Evolutionary conservation across 1,140 invertebrate genomes (phyloP), one percentile per base, ranked within the genome.

Genomic region (Polyergus mexicanus): DNA sequence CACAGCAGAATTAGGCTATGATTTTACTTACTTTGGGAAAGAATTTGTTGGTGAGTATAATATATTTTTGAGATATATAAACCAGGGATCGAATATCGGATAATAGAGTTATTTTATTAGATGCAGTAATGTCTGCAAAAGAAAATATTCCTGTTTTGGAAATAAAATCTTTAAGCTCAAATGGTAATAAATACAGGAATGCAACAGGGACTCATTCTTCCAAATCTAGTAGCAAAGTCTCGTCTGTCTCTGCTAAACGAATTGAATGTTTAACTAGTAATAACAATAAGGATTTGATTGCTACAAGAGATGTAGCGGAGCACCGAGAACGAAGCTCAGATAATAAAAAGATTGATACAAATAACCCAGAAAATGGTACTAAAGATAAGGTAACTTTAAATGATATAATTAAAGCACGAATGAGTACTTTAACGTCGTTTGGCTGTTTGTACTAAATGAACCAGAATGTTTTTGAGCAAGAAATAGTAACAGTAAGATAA

Each of bases 11-110:
- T 93, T 96, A 60, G 95, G 95, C 11, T 95, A 93, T 89, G 94
- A 95, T 80, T 92, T 89, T 85, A 90, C 95, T 54, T 94, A 95
- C 86, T 96, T 95, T 91, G 95, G 95, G 44, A 95, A 92, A 90
- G 93, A 96, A 89, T 95, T 95, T 89, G 84, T 95, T 81, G 94
- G 95, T 95, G 88, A 86, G 90, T 89, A 66, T 85, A 32, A 44
- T 68, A 65, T 58, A 8, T 38, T 47, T 84, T 47, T 69, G 22
- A 69, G 1, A 80, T 80, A n/a, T 63, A 69, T 47, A 72, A 72
- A 25, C 2, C 74, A 32, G 44, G 44, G 54, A 4, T 38, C 3
- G 8, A 69, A 8, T 77, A 71, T 88, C 85, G 41, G 16, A 32
- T 91, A 62, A 60, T 68, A 0, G 3, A 47, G 16, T 38, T 44